These are phyloP conservation scores for Megastigmus dorsalis DNA, from an alignment of 2,888 invertebrate species.

Conservation along the genomic window DNA sequence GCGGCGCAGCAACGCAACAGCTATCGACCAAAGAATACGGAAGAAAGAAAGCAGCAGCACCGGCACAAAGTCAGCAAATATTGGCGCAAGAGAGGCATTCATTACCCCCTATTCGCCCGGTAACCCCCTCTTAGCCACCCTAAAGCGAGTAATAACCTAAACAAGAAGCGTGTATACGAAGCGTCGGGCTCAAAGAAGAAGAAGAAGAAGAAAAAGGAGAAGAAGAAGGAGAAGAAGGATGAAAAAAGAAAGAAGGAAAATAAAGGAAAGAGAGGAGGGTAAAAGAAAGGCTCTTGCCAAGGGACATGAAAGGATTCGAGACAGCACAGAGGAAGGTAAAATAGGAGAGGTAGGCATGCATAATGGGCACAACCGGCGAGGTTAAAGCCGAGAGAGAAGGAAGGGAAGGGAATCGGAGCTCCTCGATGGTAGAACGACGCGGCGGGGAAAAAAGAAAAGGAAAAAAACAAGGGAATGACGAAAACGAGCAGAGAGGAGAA, in stretches of 20 bases:
- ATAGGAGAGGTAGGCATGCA: conserved; percentile 29
- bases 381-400: conserved; percentile 18
- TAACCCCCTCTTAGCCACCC: too few species aligned
- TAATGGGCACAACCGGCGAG: conserved; percentile 35
- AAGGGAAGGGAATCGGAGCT: conserved; percentile 18
- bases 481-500: background rate
- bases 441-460: background rate
- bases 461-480: background rate
- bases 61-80: conserved; percentile 20
- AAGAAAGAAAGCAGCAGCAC: background rate
- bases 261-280: background rate
- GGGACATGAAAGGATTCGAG: conserved; percentile 42
- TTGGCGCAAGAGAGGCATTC: conserved; percentile 30
- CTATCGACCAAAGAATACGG: too few species aligned
- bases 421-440: conserved; percentile 4
- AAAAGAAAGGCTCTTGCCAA: conserved; percentile 20
- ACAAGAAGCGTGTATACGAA: conserved; percentile 14
- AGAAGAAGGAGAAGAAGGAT: background rate
- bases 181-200: conserved; percentile 1
- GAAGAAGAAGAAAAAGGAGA: background rate
- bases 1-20: too few species aligned
- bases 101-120: conserved; percentile 35
- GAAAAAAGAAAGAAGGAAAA: background rate
- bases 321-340: conserved; percentile 24
- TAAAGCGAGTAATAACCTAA: conserved; percentile 40